Evolutionary conservation across 2,113 vertebrate species (phyloP).

Genomic region (Chaenogobius annularis): DNA sequence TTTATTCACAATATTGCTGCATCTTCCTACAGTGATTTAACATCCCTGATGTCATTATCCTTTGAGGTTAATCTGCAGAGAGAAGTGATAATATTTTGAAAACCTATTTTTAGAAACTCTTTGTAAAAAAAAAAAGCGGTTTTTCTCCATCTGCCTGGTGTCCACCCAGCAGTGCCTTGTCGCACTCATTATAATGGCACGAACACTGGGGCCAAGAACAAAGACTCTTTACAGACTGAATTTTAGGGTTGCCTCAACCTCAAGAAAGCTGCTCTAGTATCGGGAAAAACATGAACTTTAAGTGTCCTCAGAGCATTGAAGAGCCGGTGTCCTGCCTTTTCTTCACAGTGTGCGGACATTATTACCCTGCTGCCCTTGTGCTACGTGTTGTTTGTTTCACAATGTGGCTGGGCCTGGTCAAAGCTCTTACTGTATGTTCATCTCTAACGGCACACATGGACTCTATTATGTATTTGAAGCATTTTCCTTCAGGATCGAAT

Average conservation of each 20-base stretch:
- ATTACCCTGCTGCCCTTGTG: conserved; percentile 23
- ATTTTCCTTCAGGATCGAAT: conserved; percentile 50
- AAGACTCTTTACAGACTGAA: conserved; percentile 19
- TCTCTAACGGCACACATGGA: conserved; percentile 36
- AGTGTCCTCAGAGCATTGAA: conserved; percentile 20
- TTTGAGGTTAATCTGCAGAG: conserved; percentile 30
- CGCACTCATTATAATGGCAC: conserved; percentile 67
- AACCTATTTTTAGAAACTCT: conserved; percentile 47
- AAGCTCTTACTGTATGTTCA: conserved; percentile 45
- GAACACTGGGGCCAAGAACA: conserved; percentile 26
- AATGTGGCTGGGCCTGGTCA: conserved; percentile 42
- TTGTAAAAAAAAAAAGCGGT: conserved; percentile 45
- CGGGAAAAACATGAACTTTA: conserved; percentile 24
- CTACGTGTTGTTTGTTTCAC: conserved; percentile 29
- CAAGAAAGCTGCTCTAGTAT: conserved; percentile 21
- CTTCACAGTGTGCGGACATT: conserved; percentile 24
- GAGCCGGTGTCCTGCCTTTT: conserved; percentile 28
- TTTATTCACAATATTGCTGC: conserved; percentile 29
- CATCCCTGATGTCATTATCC: conserved; percentile 30
- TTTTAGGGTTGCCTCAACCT: conserved; percentile 9
- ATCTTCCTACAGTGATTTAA: conserved; percentile 40
- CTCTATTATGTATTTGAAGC: conserved; percentile 41
- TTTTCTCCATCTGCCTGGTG: conserved; percentile 63
- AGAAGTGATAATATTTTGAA: conserved; percentile 33
- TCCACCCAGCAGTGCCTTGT: conserved; percentile 75